phyloP scores from a whole-genome alignment of 2,113 vertebrate species.

The Neodontobutis hainanensis region DNA sequence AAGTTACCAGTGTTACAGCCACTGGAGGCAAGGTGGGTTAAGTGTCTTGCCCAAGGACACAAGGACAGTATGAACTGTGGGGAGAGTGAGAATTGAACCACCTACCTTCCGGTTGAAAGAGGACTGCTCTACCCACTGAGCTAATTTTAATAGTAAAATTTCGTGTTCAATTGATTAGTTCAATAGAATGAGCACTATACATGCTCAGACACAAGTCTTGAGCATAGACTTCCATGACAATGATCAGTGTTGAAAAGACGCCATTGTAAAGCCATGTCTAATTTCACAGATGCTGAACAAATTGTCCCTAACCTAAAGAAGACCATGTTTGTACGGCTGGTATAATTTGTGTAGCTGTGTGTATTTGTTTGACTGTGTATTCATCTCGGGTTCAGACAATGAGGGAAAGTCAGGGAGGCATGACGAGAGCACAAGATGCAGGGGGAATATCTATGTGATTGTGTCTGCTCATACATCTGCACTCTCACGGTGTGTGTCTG shows the following conservation, averaged over 20 bases:
- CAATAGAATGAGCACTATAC: constrained; percentile 2
- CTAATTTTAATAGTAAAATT: neutral
- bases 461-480: constrained; percentile 54
- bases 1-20: too few species aligned
- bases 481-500: constrained; percentile 10
- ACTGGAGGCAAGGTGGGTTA: too few species aligned
- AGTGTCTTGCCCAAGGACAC: too few species aligned
- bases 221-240: constrained; percentile 55
- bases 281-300: constrained; percentile 79
- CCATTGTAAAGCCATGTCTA: constrained; percentile 73
- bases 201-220: constrained; percentile 5
- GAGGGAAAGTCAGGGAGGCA: constrained; percentile 68
- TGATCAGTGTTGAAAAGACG: constrained; percentile 73
- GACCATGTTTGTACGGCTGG: constrained; percentile 47
- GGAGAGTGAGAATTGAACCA: too few species aligned
- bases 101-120: too few species aligned
- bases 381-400: constrained; percentile 68
- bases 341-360: constrained; percentile 49
- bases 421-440: constrained; percentile 68
- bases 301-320: constrained; percentile 69
- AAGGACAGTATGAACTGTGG: neutral
- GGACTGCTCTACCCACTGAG: too few species aligned
- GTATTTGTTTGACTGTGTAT: constrained; percentile 28
- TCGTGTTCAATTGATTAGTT: neutral
- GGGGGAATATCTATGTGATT: constrained; percentile 67